Conservation (phyloP, 2,888 invertebrate genomes). For the Iselma pallidipennis region DNA sequence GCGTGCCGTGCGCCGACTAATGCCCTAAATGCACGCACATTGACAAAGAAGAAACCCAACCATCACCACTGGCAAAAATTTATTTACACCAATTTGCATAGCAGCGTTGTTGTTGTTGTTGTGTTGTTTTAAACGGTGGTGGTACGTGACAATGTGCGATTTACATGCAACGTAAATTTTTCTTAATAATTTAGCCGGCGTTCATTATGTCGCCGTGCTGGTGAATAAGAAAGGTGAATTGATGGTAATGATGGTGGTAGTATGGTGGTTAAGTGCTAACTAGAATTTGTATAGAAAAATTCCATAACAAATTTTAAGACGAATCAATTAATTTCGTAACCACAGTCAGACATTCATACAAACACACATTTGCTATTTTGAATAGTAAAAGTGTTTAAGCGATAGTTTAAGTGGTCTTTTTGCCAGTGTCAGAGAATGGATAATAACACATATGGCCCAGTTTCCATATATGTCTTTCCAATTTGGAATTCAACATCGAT, state of each 20-base stretch:
- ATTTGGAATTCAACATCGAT: conserved; percentile 12
- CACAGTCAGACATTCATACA: too few relatives aligned
- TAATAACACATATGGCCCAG: conserved; percentile 26
- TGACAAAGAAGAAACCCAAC: neutral
- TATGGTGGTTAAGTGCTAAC: neutral
- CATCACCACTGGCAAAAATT: conserved; percentile 6
- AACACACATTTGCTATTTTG: conserved; percentile 14
- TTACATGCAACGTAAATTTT: conserved; percentile 4
- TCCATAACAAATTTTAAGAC: neutral
- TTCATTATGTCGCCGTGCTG: neutral
- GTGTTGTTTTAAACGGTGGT: conserved; percentile 5
- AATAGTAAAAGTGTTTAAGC: conserved; percentile 25
- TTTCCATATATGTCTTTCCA: conserved; percentile 22
- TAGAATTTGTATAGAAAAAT: conserved; percentile 6
- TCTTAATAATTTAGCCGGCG: neutral
- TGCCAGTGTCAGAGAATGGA: conserved; percentile 20
- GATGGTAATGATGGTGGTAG: neutral
- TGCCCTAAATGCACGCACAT: conserved; percentile 43
- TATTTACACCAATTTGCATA: conserved; percentile 6
- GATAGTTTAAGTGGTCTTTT: conserved; percentile 13
- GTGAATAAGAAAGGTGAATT: neutral
- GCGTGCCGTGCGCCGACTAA: conserved; percentile 50
- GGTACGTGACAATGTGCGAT: conserved; percentile 8
- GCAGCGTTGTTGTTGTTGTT: neutral
- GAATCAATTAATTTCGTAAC: conserved; percentile 12